Percentiles rank a stretch among this genome's conserved stretches.
phyloP scores from a whole-genome alignment of 2,888 invertebrate genomes.

The Caenorhabditis doughertyi region DNA sequence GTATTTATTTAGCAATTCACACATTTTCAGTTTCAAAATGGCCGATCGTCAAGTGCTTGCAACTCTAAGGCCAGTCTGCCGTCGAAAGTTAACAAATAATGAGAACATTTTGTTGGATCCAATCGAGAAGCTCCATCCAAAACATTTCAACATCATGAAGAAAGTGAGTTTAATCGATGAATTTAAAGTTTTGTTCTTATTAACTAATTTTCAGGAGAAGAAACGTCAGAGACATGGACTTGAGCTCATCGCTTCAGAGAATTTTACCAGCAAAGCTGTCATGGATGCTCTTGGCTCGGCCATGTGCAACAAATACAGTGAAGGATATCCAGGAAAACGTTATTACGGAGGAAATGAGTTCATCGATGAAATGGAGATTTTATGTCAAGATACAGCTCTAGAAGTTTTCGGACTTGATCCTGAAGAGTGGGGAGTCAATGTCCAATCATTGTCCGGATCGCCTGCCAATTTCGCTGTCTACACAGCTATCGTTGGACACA shows the following conservation, averaged over 20 bases:
- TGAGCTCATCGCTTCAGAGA: constrained; percentile 97
- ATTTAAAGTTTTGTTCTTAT: not conserved
- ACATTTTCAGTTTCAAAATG: too few relatives aligned
- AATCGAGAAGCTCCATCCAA: too few relatives aligned
- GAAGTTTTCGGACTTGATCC: constrained; percentile 88
- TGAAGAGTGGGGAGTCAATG: constrained; percentile 96
- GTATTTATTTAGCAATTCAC: too few relatives aligned
- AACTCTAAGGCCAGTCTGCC: too few relatives aligned
- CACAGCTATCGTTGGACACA: constrained; percentile 89
- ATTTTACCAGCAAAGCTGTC: constrained; percentile 85
- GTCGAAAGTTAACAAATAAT: too few relatives aligned
- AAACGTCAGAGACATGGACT: constrained; percentile 90
- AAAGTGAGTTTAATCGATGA: too few relatives aligned
- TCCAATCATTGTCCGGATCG: constrained; percentile 96
- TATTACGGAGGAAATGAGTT: constrained; percentile 98
- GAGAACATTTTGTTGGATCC: too few relatives aligned
- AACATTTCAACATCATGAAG: too few relatives aligned
- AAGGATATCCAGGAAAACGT: constrained; percentile 87
- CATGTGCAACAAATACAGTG: constrained; percentile 86
- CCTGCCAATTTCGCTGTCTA: constrained; percentile 98
- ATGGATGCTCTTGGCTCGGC: constrained; percentile 85
- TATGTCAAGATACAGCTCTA: constrained; percentile 92
- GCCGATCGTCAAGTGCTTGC: too few relatives aligned
- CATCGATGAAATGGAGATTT: constrained; percentile 93
- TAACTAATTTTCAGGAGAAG: constrained; percentile 87